Evolutionary conservation across 2,113 vertebrate genomes (phyloP).

Genomic region (Manacus vitellinus): DNA sequence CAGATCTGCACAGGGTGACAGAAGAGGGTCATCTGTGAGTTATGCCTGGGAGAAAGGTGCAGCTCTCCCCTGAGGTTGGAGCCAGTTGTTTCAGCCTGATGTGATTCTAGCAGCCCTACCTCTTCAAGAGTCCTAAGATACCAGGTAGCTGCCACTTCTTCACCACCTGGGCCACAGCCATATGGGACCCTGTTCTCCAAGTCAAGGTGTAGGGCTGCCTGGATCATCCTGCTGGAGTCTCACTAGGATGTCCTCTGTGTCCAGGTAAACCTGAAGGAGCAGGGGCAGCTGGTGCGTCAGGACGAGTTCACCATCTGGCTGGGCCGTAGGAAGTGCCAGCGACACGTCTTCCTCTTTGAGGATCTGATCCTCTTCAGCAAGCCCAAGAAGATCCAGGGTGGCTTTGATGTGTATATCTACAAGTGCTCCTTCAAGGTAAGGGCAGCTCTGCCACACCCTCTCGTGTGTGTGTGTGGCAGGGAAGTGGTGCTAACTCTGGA

Average conservation of each 20-base stretch:
- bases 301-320: constrained; percentile 83
- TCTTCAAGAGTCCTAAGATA: neutral
- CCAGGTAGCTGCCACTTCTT: neutral
- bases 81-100: neutral
- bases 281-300: constrained; percentile 86
- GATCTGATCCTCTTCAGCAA: constrained; percentile 90
- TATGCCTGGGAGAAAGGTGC: neutral
- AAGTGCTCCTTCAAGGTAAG: constrained; percentile 87
- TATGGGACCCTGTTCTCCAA: neutral
- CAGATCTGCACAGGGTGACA: neutral
- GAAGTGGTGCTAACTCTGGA: neutral
- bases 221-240: neutral
- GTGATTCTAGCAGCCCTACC: neutral
- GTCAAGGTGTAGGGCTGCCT: neutral
- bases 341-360: constrained; percentile 87
- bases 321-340: constrained; percentile 81
- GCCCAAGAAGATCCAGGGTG: constrained; percentile 80
- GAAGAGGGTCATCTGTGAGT: neutral
- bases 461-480: neutral
- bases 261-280: constrained; percentile 89
- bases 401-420: constrained; percentile 82
- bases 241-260: neutral
- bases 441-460: neutral
- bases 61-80: neutral
- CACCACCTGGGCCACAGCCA: neutral